Conservation (phyloP, 2,888 invertebrate genomes). For the Papilio gigon region DNA sequence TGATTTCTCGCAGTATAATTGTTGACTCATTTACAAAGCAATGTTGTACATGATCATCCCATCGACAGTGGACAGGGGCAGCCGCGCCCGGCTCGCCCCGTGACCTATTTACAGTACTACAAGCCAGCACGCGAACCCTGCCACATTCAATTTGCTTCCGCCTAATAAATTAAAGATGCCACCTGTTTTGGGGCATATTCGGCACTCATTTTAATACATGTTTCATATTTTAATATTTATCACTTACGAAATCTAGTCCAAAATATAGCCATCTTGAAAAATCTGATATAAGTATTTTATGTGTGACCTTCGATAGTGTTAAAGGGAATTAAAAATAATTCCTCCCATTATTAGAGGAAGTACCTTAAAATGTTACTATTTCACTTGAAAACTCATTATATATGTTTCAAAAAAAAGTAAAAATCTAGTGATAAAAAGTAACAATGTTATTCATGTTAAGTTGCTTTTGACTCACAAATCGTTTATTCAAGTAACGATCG, state of each 20-base stretch:
- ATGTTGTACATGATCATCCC: slow-evolving; percentile 47
- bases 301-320: no score
- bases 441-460: not conserved
- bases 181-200: slow-evolving; percentile 12
- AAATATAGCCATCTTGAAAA: not conserved
- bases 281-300: not conserved
- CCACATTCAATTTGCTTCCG: slow-evolving; percentile 45
- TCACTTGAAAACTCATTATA: not conserved
- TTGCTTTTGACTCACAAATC: not conserved
- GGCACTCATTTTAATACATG: slow-evolving; percentile 14
- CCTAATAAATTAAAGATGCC: slow-evolving; percentile 44
- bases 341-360: no score
- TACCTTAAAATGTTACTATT: no score
- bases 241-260: not conserved
- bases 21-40: slow-evolving; percentile 54
- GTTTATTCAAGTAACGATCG: not conserved
- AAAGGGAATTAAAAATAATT: no score
- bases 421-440: not conserved
- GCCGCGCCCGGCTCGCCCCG: slow-evolving; percentile 56
- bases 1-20: not conserved
- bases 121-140: slow-evolving; percentile 46
- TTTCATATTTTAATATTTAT: slow-evolving; percentile 24
- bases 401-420: not conserved
- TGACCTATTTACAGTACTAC: slow-evolving; percentile 66
- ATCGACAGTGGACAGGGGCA: slow-evolving; percentile 42